Percentiles rank a stretch among this genome's conserved stretches.
phyloP scores from a whole-genome alignment of 2,888 invertebrate species.

The Anaspis maculata region DNA sequence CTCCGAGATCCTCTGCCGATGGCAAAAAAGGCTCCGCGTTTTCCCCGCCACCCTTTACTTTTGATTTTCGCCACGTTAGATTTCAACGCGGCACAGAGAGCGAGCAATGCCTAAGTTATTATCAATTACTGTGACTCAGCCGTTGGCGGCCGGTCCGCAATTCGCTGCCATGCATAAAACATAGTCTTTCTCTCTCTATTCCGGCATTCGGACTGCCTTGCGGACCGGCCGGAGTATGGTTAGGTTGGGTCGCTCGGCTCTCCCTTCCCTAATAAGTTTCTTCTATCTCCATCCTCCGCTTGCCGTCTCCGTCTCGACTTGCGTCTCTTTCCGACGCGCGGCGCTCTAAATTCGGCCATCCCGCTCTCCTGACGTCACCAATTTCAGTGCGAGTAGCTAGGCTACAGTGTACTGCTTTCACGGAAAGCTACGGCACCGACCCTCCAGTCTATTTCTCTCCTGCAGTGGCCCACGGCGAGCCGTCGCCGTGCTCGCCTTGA shows the following conservation, averaged over 20 bases:
- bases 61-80: slow-evolving; percentile 17
- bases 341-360: slow-evolving; percentile 20
- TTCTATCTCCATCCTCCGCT: slow-evolving; percentile 29
- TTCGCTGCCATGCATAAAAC: slow-evolving; percentile 42
- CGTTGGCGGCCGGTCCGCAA: slow-evolving; percentile 40
- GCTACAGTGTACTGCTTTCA: slow-evolving; percentile 44
- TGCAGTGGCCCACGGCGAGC: slow-evolving; percentile 34
- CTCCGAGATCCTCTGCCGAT: no score
- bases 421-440: slow-evolving; percentile 44
- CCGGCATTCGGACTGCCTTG: slow-evolving; percentile 42
- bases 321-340: slow-evolving; percentile 18
- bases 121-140: slow-evolving; percentile 46
- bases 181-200: slow-evolving; percentile 42
- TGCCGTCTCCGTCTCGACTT: no score
- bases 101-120: slow-evolving; percentile 42
- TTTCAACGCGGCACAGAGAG: slow-evolving; percentile 12
- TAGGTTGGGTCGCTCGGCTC: slow-evolving; percentile 42
- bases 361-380: slow-evolving; percentile 40
- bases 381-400: slow-evolving; percentile 39
- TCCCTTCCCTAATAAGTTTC: slow-evolving; percentile 40
- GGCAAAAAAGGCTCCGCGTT: no score
- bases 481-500: slow-evolving; percentile 22
- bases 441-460: slow-evolving; percentile 45
- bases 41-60: no score
- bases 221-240: slow-evolving; percentile 39